Conservation (phyloP, 2,888 invertebrate genomes). For the Odontomyia ornata region DNA sequence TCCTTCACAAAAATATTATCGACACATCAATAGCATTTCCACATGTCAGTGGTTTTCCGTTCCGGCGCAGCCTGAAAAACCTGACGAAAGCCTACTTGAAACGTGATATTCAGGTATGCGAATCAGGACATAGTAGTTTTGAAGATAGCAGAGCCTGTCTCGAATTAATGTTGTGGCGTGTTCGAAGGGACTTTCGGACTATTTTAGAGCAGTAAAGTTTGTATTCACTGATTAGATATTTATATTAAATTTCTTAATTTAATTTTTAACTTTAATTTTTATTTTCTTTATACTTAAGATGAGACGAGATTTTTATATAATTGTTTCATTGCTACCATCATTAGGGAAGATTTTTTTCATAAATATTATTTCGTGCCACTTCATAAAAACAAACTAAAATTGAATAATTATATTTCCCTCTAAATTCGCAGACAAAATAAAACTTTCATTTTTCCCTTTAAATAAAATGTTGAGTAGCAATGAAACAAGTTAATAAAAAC, state of each 20-base stretch:
- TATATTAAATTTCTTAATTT: conserved; percentile 31
- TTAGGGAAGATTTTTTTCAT: neutral
- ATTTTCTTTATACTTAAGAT: conserved; percentile 42
- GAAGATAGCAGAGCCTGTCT: conserved; percentile 93
- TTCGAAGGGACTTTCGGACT: conserved; percentile 67
- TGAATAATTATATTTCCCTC: neutral
- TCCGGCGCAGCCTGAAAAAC: conserved; percentile 81
- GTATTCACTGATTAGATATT: conserved; percentile 21
- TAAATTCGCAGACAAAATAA: neutral
- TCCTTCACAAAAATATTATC: conserved; percentile 84
- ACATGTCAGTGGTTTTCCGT: conserved; percentile 84
- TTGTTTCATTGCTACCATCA: conserved; percentile 31
- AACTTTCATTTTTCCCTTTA: conserved; percentile 40
- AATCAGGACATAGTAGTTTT: conserved; percentile 85
- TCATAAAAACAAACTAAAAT: neutral
- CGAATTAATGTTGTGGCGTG: conserved; percentile 84
- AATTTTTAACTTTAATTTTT: conserved; percentile 16
- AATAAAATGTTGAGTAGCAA: conserved; percentile 53
- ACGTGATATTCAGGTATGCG: conserved; percentile 81
- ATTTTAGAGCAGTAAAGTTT: conserved; percentile 45
- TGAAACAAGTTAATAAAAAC: conserved; percentile 56
- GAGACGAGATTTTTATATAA: conserved; percentile 40
- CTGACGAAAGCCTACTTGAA: conserved; percentile 78
- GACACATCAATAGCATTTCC: conserved; percentile 93
- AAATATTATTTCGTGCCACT: neutral